These are phyloP conservation scores for Pterostichus niger DNA, from an alignment of 2,888 invertebrate genomes.

Conservation along the genomic window DNA sequence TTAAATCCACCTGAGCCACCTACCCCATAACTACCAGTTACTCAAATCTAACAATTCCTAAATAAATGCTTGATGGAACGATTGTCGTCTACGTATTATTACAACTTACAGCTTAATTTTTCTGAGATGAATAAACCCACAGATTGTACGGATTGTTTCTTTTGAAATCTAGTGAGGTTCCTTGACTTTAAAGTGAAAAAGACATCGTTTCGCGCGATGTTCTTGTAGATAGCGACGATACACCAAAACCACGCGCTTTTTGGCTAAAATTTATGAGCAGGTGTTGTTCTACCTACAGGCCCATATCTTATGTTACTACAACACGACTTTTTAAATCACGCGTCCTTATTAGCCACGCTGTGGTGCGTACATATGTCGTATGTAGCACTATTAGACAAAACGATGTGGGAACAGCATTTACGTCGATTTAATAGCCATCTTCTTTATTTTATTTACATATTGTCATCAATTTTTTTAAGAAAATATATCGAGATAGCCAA, in stretches of 20 bases:
- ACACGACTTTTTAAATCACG: not conserved
- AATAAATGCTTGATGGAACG: too few species aligned
- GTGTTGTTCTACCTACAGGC: conserved; percentile 56
- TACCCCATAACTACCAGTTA: too few species aligned
- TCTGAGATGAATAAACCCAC: not conserved
- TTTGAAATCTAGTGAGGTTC: conserved; percentile 24
- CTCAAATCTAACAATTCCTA: too few species aligned
- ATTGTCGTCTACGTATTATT: too few species aligned
- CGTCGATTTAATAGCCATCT: conserved; percentile 54
- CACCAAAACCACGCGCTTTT: conserved; percentile 53
- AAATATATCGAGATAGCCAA: conserved; percentile 52
- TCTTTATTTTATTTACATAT: conserved; percentile 64
- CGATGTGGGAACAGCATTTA: conserved; percentile 64
- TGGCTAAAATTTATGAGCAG: conserved; percentile 47
- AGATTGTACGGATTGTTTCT: conserved; percentile 25
- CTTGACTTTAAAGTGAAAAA: conserved; percentile 43
- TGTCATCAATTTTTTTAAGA: conserved; percentile 62
- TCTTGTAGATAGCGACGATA: not conserved
- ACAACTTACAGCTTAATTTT: too few species aligned
- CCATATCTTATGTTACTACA: conserved; percentile 32
- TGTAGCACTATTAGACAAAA: conserved; percentile 54
- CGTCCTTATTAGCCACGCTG: conserved; percentile 6
- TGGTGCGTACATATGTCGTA: conserved; percentile 47
- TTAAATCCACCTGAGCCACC: too few species aligned
- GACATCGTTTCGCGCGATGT: conserved; percentile 36